phyloP scores from a whole-genome alignment of 2,797 vertebrate species.

The Artibeus jamaicensis region DNA sequence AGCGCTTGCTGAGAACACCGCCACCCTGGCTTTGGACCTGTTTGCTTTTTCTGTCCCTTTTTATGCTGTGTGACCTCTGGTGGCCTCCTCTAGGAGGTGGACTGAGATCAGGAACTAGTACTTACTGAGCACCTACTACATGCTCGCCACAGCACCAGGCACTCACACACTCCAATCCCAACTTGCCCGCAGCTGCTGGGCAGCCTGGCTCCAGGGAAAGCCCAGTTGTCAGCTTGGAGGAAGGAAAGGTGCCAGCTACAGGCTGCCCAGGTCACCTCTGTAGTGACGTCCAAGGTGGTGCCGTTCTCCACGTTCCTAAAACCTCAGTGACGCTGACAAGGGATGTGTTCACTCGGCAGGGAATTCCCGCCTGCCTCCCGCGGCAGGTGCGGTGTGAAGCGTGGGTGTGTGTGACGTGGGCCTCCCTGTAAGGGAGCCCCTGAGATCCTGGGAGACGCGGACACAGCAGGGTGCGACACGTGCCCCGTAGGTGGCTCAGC shows the following conservation, averaged over 20 bases:
- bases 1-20: background rate
- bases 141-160: background rate
- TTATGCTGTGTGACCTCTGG: background rate
- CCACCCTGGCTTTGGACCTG: background rate
- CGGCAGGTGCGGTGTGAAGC: accelerated
- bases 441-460: accelerated
- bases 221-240: background rate
- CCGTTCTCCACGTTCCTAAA: background rate
- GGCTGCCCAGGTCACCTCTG: background rate
- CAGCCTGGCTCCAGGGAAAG: background rate
- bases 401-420: accelerated
- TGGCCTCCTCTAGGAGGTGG: background rate
- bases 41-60: background rate
- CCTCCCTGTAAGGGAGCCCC: no score
- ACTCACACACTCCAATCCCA: no score
- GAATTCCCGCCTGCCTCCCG: accelerated
- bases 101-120: background rate
- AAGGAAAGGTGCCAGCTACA: background rate
- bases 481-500: background rate
- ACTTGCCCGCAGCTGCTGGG: background rate
- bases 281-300: background rate
- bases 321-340: background rate
- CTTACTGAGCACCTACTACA: background rate
- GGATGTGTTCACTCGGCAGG: background rate
- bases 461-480: background rate